Conservation (phyloP, 2,797 vertebrate species). For the Hemitrygon akajei region DNA sequence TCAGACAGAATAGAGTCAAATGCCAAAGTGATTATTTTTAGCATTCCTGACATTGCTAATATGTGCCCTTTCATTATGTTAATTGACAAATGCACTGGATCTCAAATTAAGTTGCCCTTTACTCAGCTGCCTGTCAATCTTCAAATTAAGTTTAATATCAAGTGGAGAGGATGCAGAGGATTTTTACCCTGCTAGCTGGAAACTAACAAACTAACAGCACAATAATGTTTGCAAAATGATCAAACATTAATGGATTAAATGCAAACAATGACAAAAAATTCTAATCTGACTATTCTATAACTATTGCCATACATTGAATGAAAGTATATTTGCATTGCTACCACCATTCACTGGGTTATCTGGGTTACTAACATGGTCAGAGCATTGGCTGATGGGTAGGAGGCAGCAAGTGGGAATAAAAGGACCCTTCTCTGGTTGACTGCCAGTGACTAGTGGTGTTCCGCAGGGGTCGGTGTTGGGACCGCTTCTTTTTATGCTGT, state of each 20-base stretch:
- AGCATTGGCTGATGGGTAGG: no score
- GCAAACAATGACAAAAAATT: neutral
- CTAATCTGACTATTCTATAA: neutral
- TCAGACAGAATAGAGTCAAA: slow-evolving; percentile 31
- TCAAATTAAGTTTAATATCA: slow-evolving; percentile 34
- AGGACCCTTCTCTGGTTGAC: no score
- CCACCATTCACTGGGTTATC: neutral
- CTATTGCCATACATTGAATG: neutral
- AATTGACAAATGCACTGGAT: slow-evolving; percentile 38
- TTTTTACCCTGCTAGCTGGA: neutral
- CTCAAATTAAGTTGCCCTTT: slow-evolving; percentile 38
- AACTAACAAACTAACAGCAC: slow-evolving; percentile 8
- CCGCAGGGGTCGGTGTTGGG: no score
- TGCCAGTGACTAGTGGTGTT: no score
- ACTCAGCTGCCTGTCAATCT: slow-evolving; percentile 37
- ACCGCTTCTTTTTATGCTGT: no score
- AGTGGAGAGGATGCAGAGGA: slow-evolving; percentile 22
- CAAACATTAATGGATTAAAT: neutral
- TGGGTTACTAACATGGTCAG: no score
- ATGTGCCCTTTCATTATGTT: slow-evolving; percentile 38
- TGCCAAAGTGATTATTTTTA: slow-evolving; percentile 38
- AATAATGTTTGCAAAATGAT: neutral
- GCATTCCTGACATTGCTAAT: slow-evolving; percentile 38
- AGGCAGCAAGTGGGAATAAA: no score
- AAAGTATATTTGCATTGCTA: neutral